Evolutionary conservation across 2,888 invertebrate genomes (phyloP), one percentile per base, ranked within the genome.

Genomic region (Carpatolechia fugitivella): DNA sequence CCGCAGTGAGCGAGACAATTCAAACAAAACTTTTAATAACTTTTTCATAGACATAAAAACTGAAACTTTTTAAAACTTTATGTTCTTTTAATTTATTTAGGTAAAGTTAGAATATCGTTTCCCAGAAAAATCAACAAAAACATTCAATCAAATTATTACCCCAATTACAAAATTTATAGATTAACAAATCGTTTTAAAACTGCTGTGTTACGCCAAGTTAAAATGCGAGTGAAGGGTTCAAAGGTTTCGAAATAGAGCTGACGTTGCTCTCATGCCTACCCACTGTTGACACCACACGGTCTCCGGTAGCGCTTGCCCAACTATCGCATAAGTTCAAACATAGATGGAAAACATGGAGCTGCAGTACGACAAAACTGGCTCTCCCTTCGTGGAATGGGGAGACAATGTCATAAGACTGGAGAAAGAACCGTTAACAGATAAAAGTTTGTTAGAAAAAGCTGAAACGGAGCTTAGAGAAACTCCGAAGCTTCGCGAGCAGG

Each of bases 391-490:
- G 31, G 91, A 92, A 74, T 82, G 95, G 72, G 95, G 94, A 8
- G 82, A 87, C 20, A 83, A 87, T 20, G 83, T 82, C 55, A 90
- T 96, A 49, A 85, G 91, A 56, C 78, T 95, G 60, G 95, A 96
- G 63, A 85, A 92, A 16, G 91, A 91, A 18, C 92, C 93, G 0
- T 74, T 93, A 7, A 82, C 82, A 0, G 92, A 93, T 41, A 91
- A 92, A 30, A 83, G 85, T 65, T 91, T 89, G 14, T 67, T 82
- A 49, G 92, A 94, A 70, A 94, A 92, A 65, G 95, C 96, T 0
- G 85, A 85, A 64, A 88, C 78, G 13, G 95, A 96, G 71, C 80
- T 96, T 13, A 86, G 95, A 57, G 96, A 96, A 78, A 92, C 93
- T 0, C 93, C 94, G 0, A 94, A 95, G 73, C 82, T 91, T 16